Percentiles rank a stretch among this genome's conserved stretches.
phyloP scores from a whole-genome alignment of 2,113 vertebrate species.

The Labeo catla region DNA sequence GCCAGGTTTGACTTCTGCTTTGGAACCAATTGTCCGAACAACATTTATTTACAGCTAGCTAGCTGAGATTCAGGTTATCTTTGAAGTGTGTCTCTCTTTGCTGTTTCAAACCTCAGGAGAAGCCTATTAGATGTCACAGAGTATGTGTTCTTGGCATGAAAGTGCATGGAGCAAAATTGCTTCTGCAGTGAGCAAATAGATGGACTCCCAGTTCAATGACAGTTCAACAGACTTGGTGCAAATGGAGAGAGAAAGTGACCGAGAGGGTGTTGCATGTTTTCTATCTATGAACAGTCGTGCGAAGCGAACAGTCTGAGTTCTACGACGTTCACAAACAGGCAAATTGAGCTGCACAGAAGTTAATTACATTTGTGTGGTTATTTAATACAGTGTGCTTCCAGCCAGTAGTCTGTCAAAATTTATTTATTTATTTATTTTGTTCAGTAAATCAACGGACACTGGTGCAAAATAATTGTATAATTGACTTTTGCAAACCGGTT shows the following conservation, averaged over 20 bases:
- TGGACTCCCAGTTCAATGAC: conserved; percentile 57
- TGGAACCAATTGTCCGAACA: background rate
- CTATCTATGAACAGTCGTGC: background rate
- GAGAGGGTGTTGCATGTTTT: background rate
- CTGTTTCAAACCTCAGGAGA: conserved; percentile 25
- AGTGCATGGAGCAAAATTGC: conserved; percentile 15
- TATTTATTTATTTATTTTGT: background rate
- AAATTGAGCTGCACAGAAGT: background rate
- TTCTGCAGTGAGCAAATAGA: conserved; percentile 62
- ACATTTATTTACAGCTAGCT: conserved; percentile 16
- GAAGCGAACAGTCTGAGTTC: background rate
- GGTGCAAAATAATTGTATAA: background rate
- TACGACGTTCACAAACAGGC: background rate
- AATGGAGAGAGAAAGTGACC: conserved; percentile 65
- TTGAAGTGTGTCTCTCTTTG: conserved; percentile 22
- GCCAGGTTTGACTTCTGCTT: background rate
- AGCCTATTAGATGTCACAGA: conserved; percentile 28
- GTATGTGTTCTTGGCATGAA: conserved; percentile 32
- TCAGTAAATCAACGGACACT: background rate
- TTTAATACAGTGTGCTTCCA: background rate
- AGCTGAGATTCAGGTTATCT: background rate
- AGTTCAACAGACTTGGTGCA: conserved; percentile 58
- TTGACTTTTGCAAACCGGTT: background rate
- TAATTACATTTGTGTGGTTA: conserved; percentile 7
- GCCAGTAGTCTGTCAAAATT: background rate